Evolutionary conservation across 2,113 vertebrate genomes (phyloP), one percentile per base, ranked within the genome.

Genomic region (Calonectris borealis): DNA sequence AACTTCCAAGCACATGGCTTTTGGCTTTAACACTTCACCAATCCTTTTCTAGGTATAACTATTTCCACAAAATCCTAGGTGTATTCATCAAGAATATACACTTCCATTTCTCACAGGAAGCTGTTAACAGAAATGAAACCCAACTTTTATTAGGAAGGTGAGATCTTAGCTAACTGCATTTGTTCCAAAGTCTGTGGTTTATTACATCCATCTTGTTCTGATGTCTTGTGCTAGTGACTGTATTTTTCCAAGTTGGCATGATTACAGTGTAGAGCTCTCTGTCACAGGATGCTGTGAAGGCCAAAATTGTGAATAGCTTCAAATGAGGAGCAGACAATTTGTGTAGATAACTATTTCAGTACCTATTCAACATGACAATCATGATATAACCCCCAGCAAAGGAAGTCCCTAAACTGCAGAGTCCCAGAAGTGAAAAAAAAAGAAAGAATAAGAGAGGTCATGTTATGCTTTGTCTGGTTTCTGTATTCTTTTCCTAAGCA

Each of bases 281-380:
- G 55, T 91, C 89, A 89, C 48, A 75, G 69, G 61, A 68, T 71
- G 44, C 40, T 84, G 26, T 68, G 60, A 94, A 86, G 72, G 77
- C 44, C 73, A 55, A 16, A 93, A 71, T n/a, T 48, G 19, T 92
- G 51, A 83, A 88, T 55, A 88, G 36, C 42, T 96, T 92, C 83
- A 86, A 83, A 54, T 40, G 20, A 34, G 42, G 38, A 82, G 26
- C 64, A 88, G 76, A n/a, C 32, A 68, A 71, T 84, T 83, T 94
- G 64, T 68, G 29, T n/a, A 78, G 72, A 86, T 86, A 88, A 81
- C 87, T 86, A 73, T 86, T 94, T 95, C 77, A 78, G n/a, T 48
- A 29, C 32, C 76, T 92, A 26, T 77, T 92, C 68, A 88, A 92
- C 20, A n/a, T 78, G 83, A 83, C 40, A 88, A 64, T 54, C 46